phyloP scores from a whole-genome alignment of 2,888 invertebrate genomes.

The Acanthosepion pharaonis region DNA sequence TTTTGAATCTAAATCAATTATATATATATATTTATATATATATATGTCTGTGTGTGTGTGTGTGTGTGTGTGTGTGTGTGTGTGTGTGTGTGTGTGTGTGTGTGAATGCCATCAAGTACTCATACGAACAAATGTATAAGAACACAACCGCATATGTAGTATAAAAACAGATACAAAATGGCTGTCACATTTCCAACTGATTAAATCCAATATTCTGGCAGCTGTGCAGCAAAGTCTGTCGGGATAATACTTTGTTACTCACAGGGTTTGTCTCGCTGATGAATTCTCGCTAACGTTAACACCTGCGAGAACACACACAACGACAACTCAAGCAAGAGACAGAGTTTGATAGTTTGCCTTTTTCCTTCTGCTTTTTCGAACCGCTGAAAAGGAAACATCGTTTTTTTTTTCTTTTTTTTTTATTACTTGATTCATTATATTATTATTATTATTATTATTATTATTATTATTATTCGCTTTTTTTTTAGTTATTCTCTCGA shows the following conservation, averaged over 20 bases:
- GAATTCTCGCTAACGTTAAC: constrained; percentile 16
- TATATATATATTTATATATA: neutral
- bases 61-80: neutral
- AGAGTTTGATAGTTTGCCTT: neutral
- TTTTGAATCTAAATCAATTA: too few relatives aligned
- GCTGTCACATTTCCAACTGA: neutral
- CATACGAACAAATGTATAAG: neutral
- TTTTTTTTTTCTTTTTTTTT: neutral
- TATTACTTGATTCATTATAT: neutral
- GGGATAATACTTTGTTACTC: constrained; percentile 14
- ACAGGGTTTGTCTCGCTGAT: constrained; percentile 25
- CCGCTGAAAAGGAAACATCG: neutral
- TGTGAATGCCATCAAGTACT: too few relatives aligned
- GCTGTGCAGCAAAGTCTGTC: neutral
- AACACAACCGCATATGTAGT: neutral
- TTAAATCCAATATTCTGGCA: neutral
- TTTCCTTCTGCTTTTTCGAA: neutral
- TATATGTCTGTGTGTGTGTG: neutral
- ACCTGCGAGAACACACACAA: constrained; percentile 33
- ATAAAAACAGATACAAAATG: neutral
- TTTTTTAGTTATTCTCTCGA: neutral
- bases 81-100: neutral
- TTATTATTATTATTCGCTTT: neutral
- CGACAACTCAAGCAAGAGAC: neutral
- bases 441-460: too few relatives aligned